Evolutionary conservation across 2,888 invertebrate genomes (phyloP), one percentile per base, ranked within the genome.

Genomic region (Ennomos fuscantarius): DNA sequence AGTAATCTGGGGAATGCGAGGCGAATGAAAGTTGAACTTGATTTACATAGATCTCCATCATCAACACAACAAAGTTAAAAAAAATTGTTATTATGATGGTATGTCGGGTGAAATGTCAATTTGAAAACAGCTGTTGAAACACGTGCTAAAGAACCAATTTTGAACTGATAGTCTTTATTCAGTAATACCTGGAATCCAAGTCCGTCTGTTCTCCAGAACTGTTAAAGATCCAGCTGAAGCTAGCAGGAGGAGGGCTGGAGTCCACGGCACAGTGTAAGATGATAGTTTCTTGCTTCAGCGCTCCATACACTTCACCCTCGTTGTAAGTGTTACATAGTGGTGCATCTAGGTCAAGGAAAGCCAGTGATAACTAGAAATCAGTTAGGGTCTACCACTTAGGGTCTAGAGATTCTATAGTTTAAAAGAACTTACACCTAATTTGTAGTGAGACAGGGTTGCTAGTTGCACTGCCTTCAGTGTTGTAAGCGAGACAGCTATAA

Each of bases 151-250:
- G 3, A 24, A 24, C n/a, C n/a, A 24, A 24, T 24, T 3, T 24
- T 6, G 6, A 5, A 24, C 0, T 24, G 6, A 24, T 6, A 24
- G 6, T 24, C 3, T 2, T 15, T 1, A 2, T 15, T 15, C 24
- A 24, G 24, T 24, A 24, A 9, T 68, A 90, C 91, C 94, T 94
- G 49, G 95, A 92, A 56, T 96, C 93, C 72, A 96, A 93, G 76
- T 96, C 95, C 44, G 94, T 94, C 84, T 95, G 95, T 75, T 96
- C 96, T n/a, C 97, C 97, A 61, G 96, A 96, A 81, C 95, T 96
- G 93, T 97, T 97, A 93, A 97, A 97, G 71, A 96, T 96, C 98
- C 97, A 98, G 78, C 95, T 95, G 89, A 97, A 98, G 81, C 94
- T 94, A 69, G 94, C 94, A 10, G 96, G 95, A 8, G 96, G 94